A percentile compares a stretch with the other conserved stretches of the same genome.
phyloP scores from a whole-genome alignment of 2,888 invertebrate genomes.

The Dioctria linearis region DNA sequence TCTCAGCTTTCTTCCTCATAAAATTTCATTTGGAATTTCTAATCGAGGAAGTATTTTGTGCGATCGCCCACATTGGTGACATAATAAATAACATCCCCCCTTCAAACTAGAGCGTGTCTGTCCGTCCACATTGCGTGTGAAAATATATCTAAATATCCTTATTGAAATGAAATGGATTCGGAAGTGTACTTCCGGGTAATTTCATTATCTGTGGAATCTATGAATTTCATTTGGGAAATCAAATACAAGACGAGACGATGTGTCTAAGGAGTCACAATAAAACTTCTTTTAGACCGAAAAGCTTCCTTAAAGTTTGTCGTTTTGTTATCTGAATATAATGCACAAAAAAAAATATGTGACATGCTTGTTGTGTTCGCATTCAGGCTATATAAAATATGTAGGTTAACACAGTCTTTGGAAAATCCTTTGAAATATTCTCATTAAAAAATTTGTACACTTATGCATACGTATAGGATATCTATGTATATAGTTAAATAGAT shows the following conservation, averaged over 20 bases:
- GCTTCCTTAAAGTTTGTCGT: too few relatives aligned
- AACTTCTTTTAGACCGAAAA: too few relatives aligned
- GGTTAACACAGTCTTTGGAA: too few relatives aligned
- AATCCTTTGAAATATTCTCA: too few relatives aligned
- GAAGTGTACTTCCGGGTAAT: conserved; percentile 25
- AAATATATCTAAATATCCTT: conserved; percentile 14
- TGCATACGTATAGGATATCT: too few relatives aligned
- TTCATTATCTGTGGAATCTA: conserved; percentile 6
- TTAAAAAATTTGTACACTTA: too few relatives aligned
- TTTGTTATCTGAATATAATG: too few relatives aligned
- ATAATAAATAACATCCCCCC: not conserved
- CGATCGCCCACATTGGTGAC: not conserved
- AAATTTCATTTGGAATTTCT: not conserved
- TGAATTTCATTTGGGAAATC: not conserved
- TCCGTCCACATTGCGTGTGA: conserved; percentile 12
- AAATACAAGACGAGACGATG: not conserved
- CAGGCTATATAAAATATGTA: too few relatives aligned
- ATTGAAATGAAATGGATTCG: conserved; percentile 11
- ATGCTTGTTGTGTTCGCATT: too few relatives aligned
- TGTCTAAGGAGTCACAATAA: too few relatives aligned
- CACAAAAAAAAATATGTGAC: too few relatives aligned
- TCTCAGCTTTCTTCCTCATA: not conserved
- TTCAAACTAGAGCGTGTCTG: not conserved
- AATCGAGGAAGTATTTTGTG: not conserved
- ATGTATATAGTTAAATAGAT: too few relatives aligned